Percentiles rank a stretch among this genome's conserved stretches.
These are phyloP conservation scores for Bovichtus variegatus DNA, from an alignment of 2,797 vertebrate species.

Conservation along the genomic window DNA sequence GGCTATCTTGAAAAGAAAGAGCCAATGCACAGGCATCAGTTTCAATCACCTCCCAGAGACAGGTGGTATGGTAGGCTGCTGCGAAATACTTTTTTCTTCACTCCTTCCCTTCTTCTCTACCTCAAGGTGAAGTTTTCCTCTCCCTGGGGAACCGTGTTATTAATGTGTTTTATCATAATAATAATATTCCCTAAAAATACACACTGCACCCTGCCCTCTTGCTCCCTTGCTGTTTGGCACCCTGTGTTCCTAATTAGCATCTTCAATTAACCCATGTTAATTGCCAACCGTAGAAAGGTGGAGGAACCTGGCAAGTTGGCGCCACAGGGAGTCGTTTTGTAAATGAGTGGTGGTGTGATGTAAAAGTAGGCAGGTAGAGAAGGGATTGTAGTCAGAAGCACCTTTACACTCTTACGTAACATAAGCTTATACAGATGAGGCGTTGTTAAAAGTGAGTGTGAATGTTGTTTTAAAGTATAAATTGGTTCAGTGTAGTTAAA, in stretches of 20 bases:
- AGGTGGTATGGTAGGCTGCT: slow-evolving; percentile 75
- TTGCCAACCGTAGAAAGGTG: slow-evolving; percentile 73
- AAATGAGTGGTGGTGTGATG: slow-evolving; percentile 65
- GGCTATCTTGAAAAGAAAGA: slow-evolving; percentile 86
- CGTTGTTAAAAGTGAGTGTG: neutral
- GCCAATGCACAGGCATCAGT: slow-evolving; percentile 79
- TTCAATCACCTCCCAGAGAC: slow-evolving; percentile 86
- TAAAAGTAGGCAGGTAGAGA: slow-evolving; percentile 23
- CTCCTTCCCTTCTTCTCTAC: slow-evolving; percentile 53
- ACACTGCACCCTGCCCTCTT: slow-evolving; percentile 70
- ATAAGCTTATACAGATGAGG: neutral
- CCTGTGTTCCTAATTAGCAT: slow-evolving; percentile 85
- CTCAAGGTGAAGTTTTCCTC: slow-evolving; percentile 85
- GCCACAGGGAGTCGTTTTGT: slow-evolving; percentile 72
- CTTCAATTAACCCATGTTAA: slow-evolving; percentile 88
- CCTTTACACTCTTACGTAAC: slow-evolving; percentile 48
- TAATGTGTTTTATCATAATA: slow-evolving; percentile 84
- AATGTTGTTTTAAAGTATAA: slow-evolving; percentile 26
- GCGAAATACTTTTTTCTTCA: slow-evolving; percentile 68
- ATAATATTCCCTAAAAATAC: slow-evolving; percentile 85
- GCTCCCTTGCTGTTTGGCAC: slow-evolving; percentile 83
- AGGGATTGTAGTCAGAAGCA: slow-evolving; percentile 26
- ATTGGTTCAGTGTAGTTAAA: slow-evolving; percentile 48
- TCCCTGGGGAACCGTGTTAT: slow-evolving; percentile 80
- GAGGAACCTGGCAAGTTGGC: slow-evolving; percentile 62